Base-by-base conservation (phyloP, 2,888 invertebrate genomes). In the Napeogenes sylphis region DNA sequence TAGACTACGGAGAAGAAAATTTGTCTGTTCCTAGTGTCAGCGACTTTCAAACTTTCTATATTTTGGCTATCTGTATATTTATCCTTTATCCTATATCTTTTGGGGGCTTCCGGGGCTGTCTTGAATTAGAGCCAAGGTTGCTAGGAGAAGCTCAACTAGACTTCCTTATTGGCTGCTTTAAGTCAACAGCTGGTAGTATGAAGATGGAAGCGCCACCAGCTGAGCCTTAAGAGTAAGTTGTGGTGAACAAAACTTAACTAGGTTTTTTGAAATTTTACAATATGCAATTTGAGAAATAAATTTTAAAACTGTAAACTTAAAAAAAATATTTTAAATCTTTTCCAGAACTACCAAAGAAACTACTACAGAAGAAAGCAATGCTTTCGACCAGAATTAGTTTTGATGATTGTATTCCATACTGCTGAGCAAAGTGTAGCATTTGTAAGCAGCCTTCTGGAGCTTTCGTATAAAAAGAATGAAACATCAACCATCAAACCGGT, bases 391-490 rank as follows among this genome's bases (percentile, higher is more conserved):
- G 94, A 94, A 71, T 92, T 92, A 56, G 87, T 95, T 71, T 87
- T 94, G 55, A 91, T 92, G 3, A 93, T 92, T 2, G 93, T 94
- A 0, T 94, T 93, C 70, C 92, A 94, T 72, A 93, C 94, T 30
- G 94, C 94, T 1, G 93, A 94, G 73, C 92, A 94, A 77, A 94
- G 94, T 14, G 92, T 95, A 10, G 93, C 93, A 8, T 91, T 94
- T 72, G 91, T 95, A 58, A 93, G 92, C 59, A 93, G 92, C 71
- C 91, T 94, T 70, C 79, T 94, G 55, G 94, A 94, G 47, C 76
- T 93, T 51, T 84, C 90, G 4, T 82, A 73, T 53, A 85, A 83
- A 75, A 73, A 75, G 55, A 87, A 90, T 61, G 67, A 75, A 2
- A 87, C 91, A 4, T 82, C 80, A 63, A 72, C 82, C 2, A 70